phyloP scores from a whole-genome alignment of 2,888 invertebrate species.

The Philereme vetulata region DNA sequence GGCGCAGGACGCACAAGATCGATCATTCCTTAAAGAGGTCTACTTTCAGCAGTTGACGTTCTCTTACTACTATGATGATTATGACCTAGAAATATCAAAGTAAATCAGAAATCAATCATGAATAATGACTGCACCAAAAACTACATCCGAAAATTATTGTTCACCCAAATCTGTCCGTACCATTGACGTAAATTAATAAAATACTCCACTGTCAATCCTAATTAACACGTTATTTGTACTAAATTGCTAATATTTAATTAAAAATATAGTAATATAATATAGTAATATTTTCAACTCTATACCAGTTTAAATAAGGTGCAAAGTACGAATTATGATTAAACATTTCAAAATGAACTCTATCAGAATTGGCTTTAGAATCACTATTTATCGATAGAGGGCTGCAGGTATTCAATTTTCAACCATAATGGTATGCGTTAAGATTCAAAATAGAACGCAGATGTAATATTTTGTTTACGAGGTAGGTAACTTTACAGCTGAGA shows the following conservation, averaged over 20 bases:
- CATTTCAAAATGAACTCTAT: conserved; percentile 21
- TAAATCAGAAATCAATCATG: conserved; percentile 2
- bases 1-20: too few relatives aligned
- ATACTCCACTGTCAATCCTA: conserved; percentile 36
- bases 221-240: conserved; percentile 10
- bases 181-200: conserved; percentile 32
- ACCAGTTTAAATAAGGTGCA: conserved; percentile 17
- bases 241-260: conserved; percentile 15
- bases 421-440: conserved; percentile 4
- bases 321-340: neutral
- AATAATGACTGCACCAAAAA: conserved; percentile 8
- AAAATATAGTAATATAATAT: conserved; percentile 13
- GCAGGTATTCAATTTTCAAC: conserved; percentile 8
- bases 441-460: conserved; percentile 10
- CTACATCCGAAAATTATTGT: conserved; percentile 9
- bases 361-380: conserved; percentile 6
- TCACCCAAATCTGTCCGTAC: conserved; percentile 25
- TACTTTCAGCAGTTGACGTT: too few relatives aligned
- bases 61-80: too few relatives aligned
- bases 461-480: conserved; percentile 8
- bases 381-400: conserved; percentile 3
- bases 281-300: conserved; percentile 27
- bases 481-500: too few relatives aligned
- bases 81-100: too few relatives aligned
- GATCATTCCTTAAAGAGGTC: too few relatives aligned